Conservation (phyloP, 2,113 vertebrate species). For the Chauna torquata region DNA sequence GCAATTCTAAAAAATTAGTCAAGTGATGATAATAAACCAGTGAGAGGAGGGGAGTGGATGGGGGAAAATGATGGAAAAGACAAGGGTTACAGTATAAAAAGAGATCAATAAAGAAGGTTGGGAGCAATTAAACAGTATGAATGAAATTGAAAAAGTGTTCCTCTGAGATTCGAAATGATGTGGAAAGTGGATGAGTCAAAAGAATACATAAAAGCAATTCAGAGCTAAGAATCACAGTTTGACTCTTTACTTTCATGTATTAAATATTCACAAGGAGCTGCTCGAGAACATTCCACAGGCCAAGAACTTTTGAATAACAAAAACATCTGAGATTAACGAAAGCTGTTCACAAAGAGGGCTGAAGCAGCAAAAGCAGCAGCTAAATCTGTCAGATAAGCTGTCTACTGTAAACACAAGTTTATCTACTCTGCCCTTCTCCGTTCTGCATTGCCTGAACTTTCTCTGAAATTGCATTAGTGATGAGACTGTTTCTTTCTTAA, state of each 20-base stretch:
- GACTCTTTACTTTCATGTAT: neutral
- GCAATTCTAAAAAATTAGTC: neutral
- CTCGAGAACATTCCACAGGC: neutral
- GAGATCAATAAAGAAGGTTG: neutral
- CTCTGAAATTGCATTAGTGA: neutral
- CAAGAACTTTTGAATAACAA: neutral
- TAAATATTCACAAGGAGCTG: neutral
- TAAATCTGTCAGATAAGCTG: neutral
- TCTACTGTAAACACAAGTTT: neutral
- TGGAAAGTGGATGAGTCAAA: constrained; percentile 27
- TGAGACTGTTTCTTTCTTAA: neutral
- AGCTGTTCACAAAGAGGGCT: neutral
- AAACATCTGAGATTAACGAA: neutral
- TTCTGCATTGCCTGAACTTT: neutral
- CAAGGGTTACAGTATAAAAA: neutral
- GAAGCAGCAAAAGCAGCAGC: neutral
- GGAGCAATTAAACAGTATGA: constrained; percentile 4
- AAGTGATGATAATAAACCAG: neutral
- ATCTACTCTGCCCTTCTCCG: neutral
- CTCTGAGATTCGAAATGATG: neutral
- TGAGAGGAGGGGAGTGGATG: neutral
- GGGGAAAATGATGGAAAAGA: neutral
- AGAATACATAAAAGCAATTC: neutral
- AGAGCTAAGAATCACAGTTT: neutral
- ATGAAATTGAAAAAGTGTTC: constrained; percentile 12